These are phyloP conservation scores for Agrilus planipennis DNA, from an alignment of 1,140 invertebrate species.

Conservation along the genomic window DNA sequence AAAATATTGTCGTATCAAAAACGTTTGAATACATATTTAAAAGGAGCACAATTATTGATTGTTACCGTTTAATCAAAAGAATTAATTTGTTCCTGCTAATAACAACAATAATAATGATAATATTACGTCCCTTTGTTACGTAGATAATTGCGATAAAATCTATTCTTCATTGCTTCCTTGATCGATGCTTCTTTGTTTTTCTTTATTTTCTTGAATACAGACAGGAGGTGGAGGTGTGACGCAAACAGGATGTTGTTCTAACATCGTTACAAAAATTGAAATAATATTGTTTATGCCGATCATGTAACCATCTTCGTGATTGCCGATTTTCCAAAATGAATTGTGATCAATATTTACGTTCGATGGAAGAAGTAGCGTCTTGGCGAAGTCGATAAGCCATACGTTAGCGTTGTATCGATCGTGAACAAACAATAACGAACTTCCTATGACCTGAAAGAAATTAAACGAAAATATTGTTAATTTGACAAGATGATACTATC, in stretches of 20 bases:
- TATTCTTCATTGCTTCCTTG: background rate
- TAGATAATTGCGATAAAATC: background rate
- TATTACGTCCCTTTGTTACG: background rate
- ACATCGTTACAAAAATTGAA: slow-evolving; percentile 60
- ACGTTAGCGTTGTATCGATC: slow-evolving; percentile 76
- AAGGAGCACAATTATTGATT: too few species aligned
- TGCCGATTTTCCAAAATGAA: slow-evolving; percentile 85
- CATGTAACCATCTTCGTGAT: slow-evolving; percentile 96
- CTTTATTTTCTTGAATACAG: background rate
- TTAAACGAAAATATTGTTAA: background rate
- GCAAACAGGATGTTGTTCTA: slow-evolving; percentile 28
- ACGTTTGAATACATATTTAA: too few species aligned
- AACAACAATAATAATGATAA: too few species aligned
- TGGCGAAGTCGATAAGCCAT: slow-evolving; percentile 99
- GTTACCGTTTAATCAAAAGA: too few species aligned
- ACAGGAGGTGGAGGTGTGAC: slow-evolving; percentile 25
- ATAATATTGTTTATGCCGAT: slow-evolving; percentile 92
- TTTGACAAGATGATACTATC: background rate
- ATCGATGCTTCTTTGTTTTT: slow-evolving; percentile 3
- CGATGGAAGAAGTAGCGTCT: slow-evolving; percentile 74
- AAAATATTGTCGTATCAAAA: too few species aligned
- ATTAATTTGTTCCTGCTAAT: background rate
- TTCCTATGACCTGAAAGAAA: slow-evolving; percentile 74
- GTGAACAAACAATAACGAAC: slow-evolving; percentile 91
- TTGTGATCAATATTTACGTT: slow-evolving; percentile 67